Evolutionary conservation across 2,113 vertebrate genomes (phyloP).

Genomic region (Pyxicephalus adspersus): DNA sequence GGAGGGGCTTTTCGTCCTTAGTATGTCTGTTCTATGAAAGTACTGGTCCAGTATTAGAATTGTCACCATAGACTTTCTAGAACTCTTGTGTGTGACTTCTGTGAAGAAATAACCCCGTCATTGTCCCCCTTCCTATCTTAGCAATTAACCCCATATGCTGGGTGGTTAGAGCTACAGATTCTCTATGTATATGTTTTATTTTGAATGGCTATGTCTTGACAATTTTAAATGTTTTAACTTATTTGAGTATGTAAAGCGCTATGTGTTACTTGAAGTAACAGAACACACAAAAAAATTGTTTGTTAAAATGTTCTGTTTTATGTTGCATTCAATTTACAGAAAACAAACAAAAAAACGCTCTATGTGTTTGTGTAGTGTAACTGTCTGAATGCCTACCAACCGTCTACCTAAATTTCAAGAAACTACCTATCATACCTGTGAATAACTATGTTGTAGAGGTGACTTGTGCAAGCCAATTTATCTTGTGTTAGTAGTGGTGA

Average conservation of each 20-base stretch:
- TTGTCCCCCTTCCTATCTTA: constrained; percentile 78
- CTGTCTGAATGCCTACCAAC: constrained; percentile 87
- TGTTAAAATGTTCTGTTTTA: constrained; percentile 87
- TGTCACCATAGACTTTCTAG: constrained; percentile 85
- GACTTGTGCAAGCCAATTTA: constrained; percentile 82
- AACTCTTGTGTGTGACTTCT: constrained; percentile 83
- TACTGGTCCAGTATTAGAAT: constrained; percentile 80
- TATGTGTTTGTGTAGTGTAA: constrained; percentile 91
- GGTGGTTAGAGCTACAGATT: constrained; percentile 78
- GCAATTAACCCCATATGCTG: constrained; percentile 84
- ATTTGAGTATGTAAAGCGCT: constrained; percentile 88
- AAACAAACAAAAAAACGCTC: constrained; percentile 64
- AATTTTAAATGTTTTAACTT: constrained; percentile 93
- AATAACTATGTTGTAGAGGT: constrained; percentile 88
- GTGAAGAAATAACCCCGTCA: constrained; percentile 72
- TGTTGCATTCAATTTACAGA: constrained; percentile 84
- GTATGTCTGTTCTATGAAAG: constrained; percentile 76
- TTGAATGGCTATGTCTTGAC: constrained; percentile 87
- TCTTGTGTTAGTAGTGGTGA: constrained; percentile 85
- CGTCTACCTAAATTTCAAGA: constrained; percentile 87
- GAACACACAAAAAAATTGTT: constrained; percentile 72
- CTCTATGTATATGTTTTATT: constrained; percentile 91
- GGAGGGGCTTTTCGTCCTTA: constrained; percentile 93
- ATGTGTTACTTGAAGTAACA: constrained; percentile 88
- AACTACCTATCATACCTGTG: constrained; percentile 85